Conservation (phyloP, 2,113 vertebrate genomes). For the Siphamia tubifer region DNA sequence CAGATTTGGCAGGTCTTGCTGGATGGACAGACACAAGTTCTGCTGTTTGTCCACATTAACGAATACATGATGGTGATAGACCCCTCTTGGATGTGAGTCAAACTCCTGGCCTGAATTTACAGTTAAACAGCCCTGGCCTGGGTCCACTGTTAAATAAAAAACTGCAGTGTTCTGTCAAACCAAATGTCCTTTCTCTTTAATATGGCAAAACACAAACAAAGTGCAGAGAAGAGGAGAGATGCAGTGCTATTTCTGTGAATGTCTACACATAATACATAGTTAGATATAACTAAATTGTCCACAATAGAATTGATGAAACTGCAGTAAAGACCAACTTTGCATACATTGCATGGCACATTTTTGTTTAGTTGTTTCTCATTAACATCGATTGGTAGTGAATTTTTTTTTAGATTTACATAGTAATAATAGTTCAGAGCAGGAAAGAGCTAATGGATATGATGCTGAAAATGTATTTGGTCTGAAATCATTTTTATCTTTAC, state of each 20-base stretch:
- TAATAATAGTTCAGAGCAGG: too few species aligned
- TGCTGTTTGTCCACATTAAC: not conserved
- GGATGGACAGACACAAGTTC: not conserved
- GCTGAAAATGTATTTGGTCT: too few species aligned
- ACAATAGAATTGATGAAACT: too few species aligned
- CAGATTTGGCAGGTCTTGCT: not conserved
- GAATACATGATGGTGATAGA: not conserved
- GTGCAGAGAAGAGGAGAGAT: not conserved
- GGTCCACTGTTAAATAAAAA: conserved; percentile 23
- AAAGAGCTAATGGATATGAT: too few species aligned
- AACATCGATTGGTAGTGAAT: too few species aligned
- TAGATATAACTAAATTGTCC: too few species aligned
- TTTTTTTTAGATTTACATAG: too few species aligned
- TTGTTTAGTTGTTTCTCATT: too few species aligned
- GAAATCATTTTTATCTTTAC: too few species aligned
- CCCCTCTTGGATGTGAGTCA: conserved; percentile 13
- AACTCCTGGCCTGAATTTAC: conserved; percentile 29
- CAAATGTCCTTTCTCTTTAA: not conserved
- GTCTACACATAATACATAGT: not conserved
- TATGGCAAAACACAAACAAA: not conserved
- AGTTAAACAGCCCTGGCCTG: conserved; percentile 7
- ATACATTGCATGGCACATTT: too few species aligned
- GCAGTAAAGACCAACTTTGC: too few species aligned
- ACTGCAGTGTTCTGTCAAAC: conserved; percentile 7
- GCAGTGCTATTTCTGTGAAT: too few species aligned